These are phyloP conservation scores for Argyrosomus japonicus DNA, from an alignment of 2,113 vertebrate species.

Conservation along the genomic window DNA sequence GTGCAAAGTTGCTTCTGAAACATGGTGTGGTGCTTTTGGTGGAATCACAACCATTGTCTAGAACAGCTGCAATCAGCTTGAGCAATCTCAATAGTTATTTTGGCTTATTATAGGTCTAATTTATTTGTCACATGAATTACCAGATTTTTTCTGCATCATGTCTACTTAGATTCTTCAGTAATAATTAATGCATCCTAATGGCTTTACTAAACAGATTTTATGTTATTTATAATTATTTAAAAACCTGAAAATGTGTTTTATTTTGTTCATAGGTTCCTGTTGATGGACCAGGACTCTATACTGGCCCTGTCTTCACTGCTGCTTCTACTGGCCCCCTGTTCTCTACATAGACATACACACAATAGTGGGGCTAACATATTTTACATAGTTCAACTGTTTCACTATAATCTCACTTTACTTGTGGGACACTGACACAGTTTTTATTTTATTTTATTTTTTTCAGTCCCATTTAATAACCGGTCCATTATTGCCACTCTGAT, in stretches of 20 bases:
- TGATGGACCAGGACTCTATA: slow-evolving; percentile 93
- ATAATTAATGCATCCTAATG: background rate
- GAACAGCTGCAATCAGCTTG: too few relatives aligned
- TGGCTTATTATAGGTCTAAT: background rate
- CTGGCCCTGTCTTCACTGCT: slow-evolving; percentile 95
- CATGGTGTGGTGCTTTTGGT: too few relatives aligned
- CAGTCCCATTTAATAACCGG: background rate
- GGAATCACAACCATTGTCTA: too few relatives aligned
- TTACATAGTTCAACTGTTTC: background rate
- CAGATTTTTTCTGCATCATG: background rate
- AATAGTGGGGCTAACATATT: background rate
- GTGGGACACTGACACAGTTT: background rate
- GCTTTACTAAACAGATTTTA: background rate
- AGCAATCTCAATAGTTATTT: too few relatives aligned
- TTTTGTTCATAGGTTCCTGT: slow-evolving; percentile 81
- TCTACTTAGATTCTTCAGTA: background rate
- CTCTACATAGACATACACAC: slow-evolving; percentile 50
- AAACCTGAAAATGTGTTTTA: background rate
- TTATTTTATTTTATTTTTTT: background rate
- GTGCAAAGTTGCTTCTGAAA: too few relatives aligned
- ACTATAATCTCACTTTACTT: background rate
- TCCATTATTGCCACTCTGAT: background rate
- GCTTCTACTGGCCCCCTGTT: slow-evolving; percentile 84
- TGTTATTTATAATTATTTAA: background rate
- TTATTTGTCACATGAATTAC: background rate